These are phyloP conservation scores for Thunnus albacares DNA, from an alignment of 2,797 vertebrate genomes.

Conservation along the genomic window DNA sequence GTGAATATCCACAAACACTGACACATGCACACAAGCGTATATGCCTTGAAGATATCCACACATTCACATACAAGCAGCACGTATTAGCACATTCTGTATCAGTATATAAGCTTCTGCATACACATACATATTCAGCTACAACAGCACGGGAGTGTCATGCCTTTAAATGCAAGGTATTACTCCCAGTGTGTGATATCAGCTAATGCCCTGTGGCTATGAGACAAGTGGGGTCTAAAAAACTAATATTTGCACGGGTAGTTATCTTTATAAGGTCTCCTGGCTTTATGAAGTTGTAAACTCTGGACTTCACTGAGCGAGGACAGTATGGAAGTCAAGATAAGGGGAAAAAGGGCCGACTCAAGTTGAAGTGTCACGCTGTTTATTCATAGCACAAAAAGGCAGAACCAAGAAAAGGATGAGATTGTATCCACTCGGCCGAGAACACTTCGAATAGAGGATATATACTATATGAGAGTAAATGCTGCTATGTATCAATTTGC, in stretches of 20 bases:
- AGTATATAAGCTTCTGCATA: neutral
- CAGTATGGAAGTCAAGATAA: slow-evolving; percentile 70
- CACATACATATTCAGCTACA: neutral
- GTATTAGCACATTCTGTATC: neutral
- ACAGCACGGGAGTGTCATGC: slow-evolving; percentile 2
- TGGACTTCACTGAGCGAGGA: slow-evolving; percentile 66
- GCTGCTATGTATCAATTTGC: neutral
- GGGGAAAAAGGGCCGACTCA: slow-evolving; percentile 23
- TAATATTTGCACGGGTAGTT: slow-evolving; percentile 69
- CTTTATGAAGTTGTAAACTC: slow-evolving; percentile 74
- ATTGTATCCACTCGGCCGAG: neutral
- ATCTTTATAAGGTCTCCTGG: slow-evolving; percentile 72
- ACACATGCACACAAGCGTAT: neutral
- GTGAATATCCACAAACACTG: slow-evolving; percentile 22
- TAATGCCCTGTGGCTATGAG: slow-evolving; percentile 35
- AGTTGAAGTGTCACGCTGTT: slow-evolving; percentile 56
- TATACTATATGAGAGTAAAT: neutral
- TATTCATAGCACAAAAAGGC: slow-evolving; percentile 60
- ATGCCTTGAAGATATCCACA: slow-evolving; percentile 25
- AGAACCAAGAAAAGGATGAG: slow-evolving; percentile 17
- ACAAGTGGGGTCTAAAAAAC: slow-evolving; percentile 44
- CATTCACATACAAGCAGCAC: neutral
- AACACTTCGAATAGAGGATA: neutral
- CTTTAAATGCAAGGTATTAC: slow-evolving; percentile 39
- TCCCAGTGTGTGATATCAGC: slow-evolving; percentile 44